Evolutionary conservation across 2,113 vertebrate species (phyloP), one percentile per base, ranked within the genome.

Genomic region (Nettapus auritus): DNA sequence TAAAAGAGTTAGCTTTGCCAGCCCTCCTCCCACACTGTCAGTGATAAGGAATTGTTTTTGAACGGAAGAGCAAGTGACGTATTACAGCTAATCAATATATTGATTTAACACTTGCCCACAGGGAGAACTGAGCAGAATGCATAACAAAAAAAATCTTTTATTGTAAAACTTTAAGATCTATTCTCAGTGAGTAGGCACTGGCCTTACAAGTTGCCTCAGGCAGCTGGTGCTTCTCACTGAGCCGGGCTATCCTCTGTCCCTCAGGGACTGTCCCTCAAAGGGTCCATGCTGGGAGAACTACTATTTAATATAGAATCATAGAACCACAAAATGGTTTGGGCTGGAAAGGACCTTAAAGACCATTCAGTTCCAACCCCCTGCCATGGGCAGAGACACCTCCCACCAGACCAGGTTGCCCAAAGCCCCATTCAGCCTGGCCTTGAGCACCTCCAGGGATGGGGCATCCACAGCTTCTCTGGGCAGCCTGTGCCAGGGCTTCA

Each of bases 41-140:
- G 1, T 69, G 81, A 87, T 93, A 94, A 92, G 57, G 59, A 87
- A 82, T 62, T 92, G 60, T 89, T 97, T 87, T 85, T 70, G 66
- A 87, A 80, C 0, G 3, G 74, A 92, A 84, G 33, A 86, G 73
- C 69, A 55, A 89, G 57, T 91, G 84, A 88, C 70, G 73, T 73
- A 53, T 60, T 90, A 48, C 53, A 69, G 80, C 63, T 92, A 93
- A 94, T 93, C 70, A 87, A 87, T 84, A 57, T 73, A 91, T 9
- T 75, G 40, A 85, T 90, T 92, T 87, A 89, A 73, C 13, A 48
- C 19, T 77, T 79, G 25, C n/a, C 82, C 50, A 53, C 21, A 55
- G 62, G 82, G 23, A 79, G 4, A 26, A 69, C 3, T 12, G 40
- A 92, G 28, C 23, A 71, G 34, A 84, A 84, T 52, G 42, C 3